phyloP scores from a whole-genome alignment of 2,113 vertebrate species.

The Saccopteryx leptura region DNA sequence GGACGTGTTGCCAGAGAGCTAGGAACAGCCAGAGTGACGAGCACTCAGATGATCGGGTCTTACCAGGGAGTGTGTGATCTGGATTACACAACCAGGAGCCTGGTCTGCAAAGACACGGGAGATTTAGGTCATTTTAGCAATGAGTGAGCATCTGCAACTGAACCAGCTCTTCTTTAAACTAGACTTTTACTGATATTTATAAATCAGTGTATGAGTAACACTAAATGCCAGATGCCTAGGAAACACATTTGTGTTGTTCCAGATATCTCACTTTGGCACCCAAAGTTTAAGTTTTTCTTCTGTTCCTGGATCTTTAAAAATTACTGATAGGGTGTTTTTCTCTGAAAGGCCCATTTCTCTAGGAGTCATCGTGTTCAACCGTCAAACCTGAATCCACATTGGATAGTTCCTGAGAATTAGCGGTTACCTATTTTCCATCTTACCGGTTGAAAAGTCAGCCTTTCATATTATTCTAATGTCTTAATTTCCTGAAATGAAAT shows the following conservation, averaged over 20 bases:
- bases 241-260: background rate
- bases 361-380: background rate
- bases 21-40: background rate
- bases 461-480: background rate
- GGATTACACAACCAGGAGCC: background rate
- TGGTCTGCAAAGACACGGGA: background rate
- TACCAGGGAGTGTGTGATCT: background rate
- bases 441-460: background rate
- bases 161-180: background rate
- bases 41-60: fast-evolving
- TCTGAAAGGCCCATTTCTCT: background rate
- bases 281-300: background rate
- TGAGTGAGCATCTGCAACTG: background rate
- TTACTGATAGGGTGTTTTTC: background rate
- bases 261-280: background rate
- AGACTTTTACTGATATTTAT: background rate
- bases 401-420: background rate
- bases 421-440: background rate
- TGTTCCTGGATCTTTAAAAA: slow-evolving; percentile 15
- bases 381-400: background rate
- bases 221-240: background rate
- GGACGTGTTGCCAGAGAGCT: background rate
- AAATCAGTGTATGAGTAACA: background rate
- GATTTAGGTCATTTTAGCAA: background rate
- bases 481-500: slow-evolving; percentile 9